These are phyloP conservation scores for Scrobipalpa atriplicella DNA, from an alignment of 2,888 invertebrate species.

Conservation along the genomic window DNA sequence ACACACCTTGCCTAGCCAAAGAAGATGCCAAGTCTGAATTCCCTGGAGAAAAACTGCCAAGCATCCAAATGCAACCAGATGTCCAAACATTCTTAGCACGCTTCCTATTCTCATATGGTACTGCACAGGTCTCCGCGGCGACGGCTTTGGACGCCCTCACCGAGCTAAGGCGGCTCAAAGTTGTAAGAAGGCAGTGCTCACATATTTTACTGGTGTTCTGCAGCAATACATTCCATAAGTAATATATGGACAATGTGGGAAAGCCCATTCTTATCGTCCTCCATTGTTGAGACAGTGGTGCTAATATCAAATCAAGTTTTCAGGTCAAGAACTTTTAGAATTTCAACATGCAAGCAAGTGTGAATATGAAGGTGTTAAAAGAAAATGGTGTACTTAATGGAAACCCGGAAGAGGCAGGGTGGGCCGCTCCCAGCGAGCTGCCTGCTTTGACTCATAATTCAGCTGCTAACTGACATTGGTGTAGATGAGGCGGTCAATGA, in stretches of 20 bases:
- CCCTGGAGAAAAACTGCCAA: constrained; percentile 19
- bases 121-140: constrained; percentile 8
- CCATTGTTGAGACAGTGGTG: constrained; percentile 67
- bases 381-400: constrained; percentile 37
- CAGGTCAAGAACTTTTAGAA: constrained; percentile 68
- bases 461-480: constrained; percentile 65
- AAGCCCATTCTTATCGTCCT: constrained; percentile 54
- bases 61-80: constrained; percentile 15
- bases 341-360: constrained; percentile 55
- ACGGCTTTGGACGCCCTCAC: constrained; percentile 16
- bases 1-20: constrained; percentile 16
- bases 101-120: constrained; percentile 1
- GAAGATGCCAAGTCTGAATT: constrained; percentile 23
- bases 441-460: constrained; percentile 61
- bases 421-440: constrained; percentile 72
- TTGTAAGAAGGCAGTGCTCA: constrained; percentile 11
- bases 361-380: constrained; percentile 48
- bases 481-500: constrained; percentile 73
- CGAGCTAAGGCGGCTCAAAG: background rate
- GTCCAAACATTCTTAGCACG: constrained; percentile 2
- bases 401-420: constrained; percentile 59
- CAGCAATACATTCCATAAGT: constrained; percentile 50
- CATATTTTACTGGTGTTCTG: constrained; percentile 42
- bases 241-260: constrained; percentile 56
- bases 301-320: constrained; percentile 82